Conservation (phyloP, 2,888 invertebrate species). For the Eurytoma californica region DNA sequence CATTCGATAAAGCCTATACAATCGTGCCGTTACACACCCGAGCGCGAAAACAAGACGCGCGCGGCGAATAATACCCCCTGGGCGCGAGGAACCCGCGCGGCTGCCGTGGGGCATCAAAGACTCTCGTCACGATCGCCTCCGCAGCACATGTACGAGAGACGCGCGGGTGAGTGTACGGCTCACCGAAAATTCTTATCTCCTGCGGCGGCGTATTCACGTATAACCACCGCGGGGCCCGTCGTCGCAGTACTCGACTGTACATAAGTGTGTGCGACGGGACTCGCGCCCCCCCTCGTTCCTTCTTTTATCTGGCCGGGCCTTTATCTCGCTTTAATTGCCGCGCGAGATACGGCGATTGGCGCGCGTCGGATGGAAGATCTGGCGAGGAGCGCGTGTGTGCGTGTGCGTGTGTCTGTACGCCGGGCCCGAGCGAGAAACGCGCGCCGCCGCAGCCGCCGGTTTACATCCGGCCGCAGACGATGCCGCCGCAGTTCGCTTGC, state of each 20-base stretch:
- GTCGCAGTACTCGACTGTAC: neutral
- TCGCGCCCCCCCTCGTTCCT: constrained; percentile 50
- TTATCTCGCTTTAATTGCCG: constrained; percentile 59
- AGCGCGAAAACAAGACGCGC: too few species aligned
- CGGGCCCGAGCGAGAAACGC: neutral
- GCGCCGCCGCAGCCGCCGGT: constrained; percentile 23
- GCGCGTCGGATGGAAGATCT: neutral
- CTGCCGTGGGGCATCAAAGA: too few species aligned
- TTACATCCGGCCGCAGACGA: constrained; percentile 32
- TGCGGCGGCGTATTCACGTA: constrained; percentile 1
- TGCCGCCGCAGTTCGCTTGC: constrained; percentile 5
- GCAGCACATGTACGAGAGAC: neutral
- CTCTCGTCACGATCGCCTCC: too few species aligned
- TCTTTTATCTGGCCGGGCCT: constrained; percentile 31
- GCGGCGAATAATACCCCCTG: too few species aligned
- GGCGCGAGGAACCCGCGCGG: too few species aligned
- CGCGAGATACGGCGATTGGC: constrained; percentile 45
- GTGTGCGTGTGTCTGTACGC: too few species aligned
- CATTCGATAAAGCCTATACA: too few species aligned
- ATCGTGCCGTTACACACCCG: too few species aligned
- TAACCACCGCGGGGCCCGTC: neutral
- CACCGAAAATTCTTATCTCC: constrained; percentile 39
- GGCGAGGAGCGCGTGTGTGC: neutral
- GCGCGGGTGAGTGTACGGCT: neutral
- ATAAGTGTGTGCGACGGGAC: constrained; percentile 26